Percentiles rank a stretch among this genome's conserved stretches.
Evolutionary conservation across 2,797 vertebrate species (phyloP).

Genomic region (Paguma larvata): DNA sequence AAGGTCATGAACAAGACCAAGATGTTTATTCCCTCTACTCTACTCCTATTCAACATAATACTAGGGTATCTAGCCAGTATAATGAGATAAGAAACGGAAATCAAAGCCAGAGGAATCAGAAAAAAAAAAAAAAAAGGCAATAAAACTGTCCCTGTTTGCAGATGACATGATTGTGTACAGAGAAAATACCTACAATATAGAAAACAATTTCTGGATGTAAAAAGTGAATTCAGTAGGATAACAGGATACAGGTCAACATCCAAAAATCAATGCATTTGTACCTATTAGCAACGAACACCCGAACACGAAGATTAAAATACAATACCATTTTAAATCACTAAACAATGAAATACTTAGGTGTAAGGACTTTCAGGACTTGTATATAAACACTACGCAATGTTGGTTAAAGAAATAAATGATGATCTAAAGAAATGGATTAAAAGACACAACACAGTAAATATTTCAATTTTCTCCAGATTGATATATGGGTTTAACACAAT

Average conservation of each 20-base stretch:
- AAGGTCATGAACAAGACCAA: neutral
- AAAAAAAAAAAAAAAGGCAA: neutral
- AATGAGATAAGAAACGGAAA: neutral
- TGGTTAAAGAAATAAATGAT: neutral
- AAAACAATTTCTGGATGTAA: neutral
- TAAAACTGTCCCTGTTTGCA: neutral
- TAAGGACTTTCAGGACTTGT: neutral
- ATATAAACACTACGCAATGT: neutral
- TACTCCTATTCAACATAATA: neutral
- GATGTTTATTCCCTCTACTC: neutral
- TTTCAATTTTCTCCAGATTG: neutral
- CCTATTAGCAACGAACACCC: neutral
- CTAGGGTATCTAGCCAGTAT: neutral
- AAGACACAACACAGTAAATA: neutral
- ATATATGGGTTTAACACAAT: neutral
- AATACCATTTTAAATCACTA: neutral
- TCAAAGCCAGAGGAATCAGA: neutral
- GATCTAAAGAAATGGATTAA: neutral
- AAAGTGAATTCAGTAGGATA: neutral
- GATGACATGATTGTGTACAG: neutral
- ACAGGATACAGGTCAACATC: neutral
- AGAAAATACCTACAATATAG: neutral
- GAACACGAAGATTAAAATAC: neutral
- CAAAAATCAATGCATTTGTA: neutral
- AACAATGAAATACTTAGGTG: neutral